Evolutionary conservation across 35 echinoderm and acorn worm species (phyloP).

Genomic region (Lytechinus pictus): DNA sequence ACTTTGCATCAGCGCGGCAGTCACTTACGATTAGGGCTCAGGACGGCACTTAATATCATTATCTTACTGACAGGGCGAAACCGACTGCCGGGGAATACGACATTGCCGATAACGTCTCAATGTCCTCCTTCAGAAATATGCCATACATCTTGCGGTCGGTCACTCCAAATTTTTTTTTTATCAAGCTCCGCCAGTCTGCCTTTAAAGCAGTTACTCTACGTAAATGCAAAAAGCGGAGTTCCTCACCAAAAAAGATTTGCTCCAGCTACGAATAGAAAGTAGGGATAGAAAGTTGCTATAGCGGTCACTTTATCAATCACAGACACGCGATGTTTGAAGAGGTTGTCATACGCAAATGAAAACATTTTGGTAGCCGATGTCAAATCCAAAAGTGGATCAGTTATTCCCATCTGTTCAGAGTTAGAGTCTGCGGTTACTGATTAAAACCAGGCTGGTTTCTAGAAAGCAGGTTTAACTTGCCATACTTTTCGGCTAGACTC

Average conservation of each 20-base stretch:
- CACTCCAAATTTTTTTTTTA: neutral
- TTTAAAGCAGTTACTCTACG: neutral
- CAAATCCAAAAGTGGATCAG: neutral
- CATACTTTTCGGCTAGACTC: neutral
- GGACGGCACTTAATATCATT: conserved; percentile 35
- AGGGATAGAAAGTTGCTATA: neutral
- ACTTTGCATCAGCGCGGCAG: conserved; percentile 10
- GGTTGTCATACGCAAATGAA: conserved; percentile 18
- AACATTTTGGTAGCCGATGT: conserved; percentile 2
- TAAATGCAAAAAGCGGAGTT: conserved; percentile 5
- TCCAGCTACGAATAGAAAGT: conserved; percentile 11
- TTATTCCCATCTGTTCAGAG: conserved; percentile 1
- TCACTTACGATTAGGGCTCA: conserved; percentile 34
- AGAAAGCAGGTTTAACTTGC: neutral
- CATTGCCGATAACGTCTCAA: conserved; percentile 22
- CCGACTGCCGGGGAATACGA: neutral
- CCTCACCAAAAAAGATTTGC: neutral
- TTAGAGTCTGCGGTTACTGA: conserved; percentile 10
- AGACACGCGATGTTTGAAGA: neutral
- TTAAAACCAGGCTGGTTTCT: neutral
- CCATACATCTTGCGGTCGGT: neutral
- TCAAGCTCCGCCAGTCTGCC: neutral
- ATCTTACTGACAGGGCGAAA: conserved; percentile 26
- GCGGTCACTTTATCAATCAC: neutral
- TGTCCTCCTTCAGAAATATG: neutral